Evolutionary conservation across 2,113 vertebrate genomes (phyloP).

Genomic region (Oplegnathus fasciatus): DNA sequence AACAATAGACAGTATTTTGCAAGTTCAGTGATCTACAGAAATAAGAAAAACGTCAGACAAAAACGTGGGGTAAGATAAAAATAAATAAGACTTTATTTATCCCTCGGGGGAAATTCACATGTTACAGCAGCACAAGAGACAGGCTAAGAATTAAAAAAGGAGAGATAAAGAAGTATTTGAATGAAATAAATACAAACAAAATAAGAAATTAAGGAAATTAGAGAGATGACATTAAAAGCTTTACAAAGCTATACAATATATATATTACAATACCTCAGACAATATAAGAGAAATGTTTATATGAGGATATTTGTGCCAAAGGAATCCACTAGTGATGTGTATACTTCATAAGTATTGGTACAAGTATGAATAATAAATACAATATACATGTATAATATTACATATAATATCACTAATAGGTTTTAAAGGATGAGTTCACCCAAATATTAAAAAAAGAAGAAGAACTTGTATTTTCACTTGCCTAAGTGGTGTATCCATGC

Average conservation of each 20-base stretch:
- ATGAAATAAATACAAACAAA: neutral
- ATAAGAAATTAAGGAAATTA: neutral
- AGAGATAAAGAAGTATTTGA: neutral
- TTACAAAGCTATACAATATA: neutral
- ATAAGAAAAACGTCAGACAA: neutral
- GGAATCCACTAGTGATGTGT: neutral
- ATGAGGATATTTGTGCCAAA: too few species aligned
- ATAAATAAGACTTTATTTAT: neutral
- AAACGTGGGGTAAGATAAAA: neutral
- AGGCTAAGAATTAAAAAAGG: neutral
- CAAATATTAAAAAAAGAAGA: too few species aligned
- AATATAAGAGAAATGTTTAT: too few species aligned
- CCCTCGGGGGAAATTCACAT: too few species aligned
- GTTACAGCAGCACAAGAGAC: neutral
- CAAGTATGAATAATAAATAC: too few species aligned
- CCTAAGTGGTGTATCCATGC: too few species aligned
- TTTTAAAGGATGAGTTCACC: neutral
- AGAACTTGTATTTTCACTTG: too few species aligned
- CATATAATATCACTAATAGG: neutral
- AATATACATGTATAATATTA: neutral
- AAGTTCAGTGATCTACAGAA: slow-evolving; percentile 1
- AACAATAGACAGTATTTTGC: neutral
- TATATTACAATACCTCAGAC: neutral
- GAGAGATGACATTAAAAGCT: neutral
- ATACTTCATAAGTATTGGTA: neutral